A percentile compares a stretch with the other conserved stretches of the same genome.
phyloP scores from a whole-genome alignment of 2,888 invertebrate species.

The Leptinotarsa peninsularis region DNA sequence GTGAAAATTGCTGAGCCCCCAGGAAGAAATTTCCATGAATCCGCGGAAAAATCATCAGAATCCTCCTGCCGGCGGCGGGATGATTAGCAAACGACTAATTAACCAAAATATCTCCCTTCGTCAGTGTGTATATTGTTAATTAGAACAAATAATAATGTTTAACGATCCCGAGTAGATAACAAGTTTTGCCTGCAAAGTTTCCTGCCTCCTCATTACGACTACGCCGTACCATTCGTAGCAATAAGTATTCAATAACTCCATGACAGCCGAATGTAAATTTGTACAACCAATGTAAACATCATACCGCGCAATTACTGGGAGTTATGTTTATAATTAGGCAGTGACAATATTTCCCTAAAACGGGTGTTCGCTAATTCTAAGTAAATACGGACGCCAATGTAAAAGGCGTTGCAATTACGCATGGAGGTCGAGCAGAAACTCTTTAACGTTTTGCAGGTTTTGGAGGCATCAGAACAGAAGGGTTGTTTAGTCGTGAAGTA shows the following conservation, averaged over 20 bases:
- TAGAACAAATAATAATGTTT: conserved; percentile 58
- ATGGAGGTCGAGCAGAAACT: neutral
- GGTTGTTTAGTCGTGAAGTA: too few species aligned
- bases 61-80: conserved; percentile 17
- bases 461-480: neutral
- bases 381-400: conserved; percentile 57
- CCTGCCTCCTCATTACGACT: conserved; percentile 53
- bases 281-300: conserved; percentile 63
- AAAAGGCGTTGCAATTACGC: conserved; percentile 56
- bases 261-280: conserved; percentile 64
- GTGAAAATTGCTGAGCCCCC: neutral
- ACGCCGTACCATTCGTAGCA: conserved; percentile 45
- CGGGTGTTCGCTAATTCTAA: conserved; percentile 65
- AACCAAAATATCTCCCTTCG: conserved; percentile 42
- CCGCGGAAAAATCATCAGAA: conserved; percentile 17
- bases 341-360: conserved; percentile 65
- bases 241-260: conserved; percentile 62
- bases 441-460: neutral
- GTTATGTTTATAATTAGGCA: conserved; percentile 66
- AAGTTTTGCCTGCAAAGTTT: conserved; percentile 53
- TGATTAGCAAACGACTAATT: conserved; percentile 45
- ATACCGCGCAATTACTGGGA: conserved; percentile 64
- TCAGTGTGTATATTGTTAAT: conserved; percentile 50
- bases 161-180: conserved; percentile 56
- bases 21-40: conserved; percentile 5